Base-by-base conservation (phyloP, 2,888 invertebrate species). In the Melanostoma scalare region DNA sequence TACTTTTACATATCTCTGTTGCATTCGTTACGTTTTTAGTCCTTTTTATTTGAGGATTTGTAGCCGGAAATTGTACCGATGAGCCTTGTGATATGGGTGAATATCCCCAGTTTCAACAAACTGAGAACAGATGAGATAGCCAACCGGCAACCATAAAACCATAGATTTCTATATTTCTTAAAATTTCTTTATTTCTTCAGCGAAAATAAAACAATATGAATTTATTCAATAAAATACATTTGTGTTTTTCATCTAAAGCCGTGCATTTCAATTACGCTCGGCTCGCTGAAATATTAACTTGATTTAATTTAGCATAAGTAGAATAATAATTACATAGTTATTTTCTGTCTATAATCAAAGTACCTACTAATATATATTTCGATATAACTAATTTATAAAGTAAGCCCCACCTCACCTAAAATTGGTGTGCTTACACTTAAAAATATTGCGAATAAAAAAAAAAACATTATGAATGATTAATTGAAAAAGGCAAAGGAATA, bases 301-400 rank as follows among this genome's bases (percentile, higher is more conserved):
- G 48, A 38, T 38, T 63, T 44, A 53, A 60, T 68, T 68, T 65
- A 20, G 20, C 63, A 63, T 65, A 65, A 68, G 68, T 61, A 69
- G 69, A 69, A 75, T 80, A 71, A 65, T 80, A 71, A 65, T 80
- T 78, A 80, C 75, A 75, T 74, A 69, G 30, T 3, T 72, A 35
- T 55, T 44, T 35, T 56, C 42, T 20, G 65, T 63, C 36, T 42
- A 40, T 55, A 9, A 68, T 73, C 68, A 44, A 48, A 69, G 56
- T 73, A 48, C 69, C 69, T 53, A 63, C 30, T 68, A 33, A 36
- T 44, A 52, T 42, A 35, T 53, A 69, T 10, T 56, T 31, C 46
- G 61, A 6, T 42, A 20, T n/a, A 50, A 40, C 44, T 46, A 46
- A 20, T 20, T 20, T 20, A 20, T 46, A 46, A 10, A 10, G 9